A percentile compares a stretch with the other conserved stretches of the same genome.
Conservation (phyloP, 1,140 invertebrate species). For the Grapholita molesta region DNA sequence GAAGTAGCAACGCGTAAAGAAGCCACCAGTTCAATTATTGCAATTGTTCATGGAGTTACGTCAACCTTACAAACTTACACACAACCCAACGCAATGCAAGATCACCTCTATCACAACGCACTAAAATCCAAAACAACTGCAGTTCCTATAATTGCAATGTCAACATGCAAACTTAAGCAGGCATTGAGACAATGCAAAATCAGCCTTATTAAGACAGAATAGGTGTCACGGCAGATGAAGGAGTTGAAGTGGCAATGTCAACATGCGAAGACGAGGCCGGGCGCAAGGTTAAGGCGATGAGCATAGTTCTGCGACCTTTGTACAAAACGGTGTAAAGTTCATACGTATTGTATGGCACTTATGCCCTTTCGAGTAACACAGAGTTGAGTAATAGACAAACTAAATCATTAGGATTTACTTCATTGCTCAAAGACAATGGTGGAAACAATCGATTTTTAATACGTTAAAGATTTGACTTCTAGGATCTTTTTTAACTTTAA, state of each 20-base stretch:
- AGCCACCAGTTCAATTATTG: background rate
- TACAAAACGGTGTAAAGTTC: too few species aligned
- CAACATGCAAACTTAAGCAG: constrained; percentile 26
- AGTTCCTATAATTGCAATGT: constrained; percentile 17
- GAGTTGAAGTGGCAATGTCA: constrained; percentile 21
- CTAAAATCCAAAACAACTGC: background rate
- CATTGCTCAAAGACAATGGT: background rate
- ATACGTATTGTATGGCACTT: too few species aligned
- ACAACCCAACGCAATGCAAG: background rate
- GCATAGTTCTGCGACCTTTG: too few species aligned
- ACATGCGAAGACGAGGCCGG: constrained; percentile 49
- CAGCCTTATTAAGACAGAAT: background rate
- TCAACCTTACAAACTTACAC: constrained; percentile 1
- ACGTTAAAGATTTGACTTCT: background rate
- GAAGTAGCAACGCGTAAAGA: background rate
- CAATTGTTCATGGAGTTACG: background rate
- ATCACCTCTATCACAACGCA: background rate
- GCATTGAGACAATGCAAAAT: background rate
- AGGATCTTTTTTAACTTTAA: background rate
- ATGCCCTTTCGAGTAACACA: too few species aligned
- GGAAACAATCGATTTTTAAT: background rate
- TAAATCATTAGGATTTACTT: constrained; percentile 1
- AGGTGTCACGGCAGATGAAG: background rate
- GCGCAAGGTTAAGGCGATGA: constrained; percentile 49
- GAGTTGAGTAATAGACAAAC: background rate